Percentiles rank a stretch among this genome's conserved stretches.
Conservation (phyloP, 2,888 invertebrate species). For the Notodonta ziczac region DNA sequence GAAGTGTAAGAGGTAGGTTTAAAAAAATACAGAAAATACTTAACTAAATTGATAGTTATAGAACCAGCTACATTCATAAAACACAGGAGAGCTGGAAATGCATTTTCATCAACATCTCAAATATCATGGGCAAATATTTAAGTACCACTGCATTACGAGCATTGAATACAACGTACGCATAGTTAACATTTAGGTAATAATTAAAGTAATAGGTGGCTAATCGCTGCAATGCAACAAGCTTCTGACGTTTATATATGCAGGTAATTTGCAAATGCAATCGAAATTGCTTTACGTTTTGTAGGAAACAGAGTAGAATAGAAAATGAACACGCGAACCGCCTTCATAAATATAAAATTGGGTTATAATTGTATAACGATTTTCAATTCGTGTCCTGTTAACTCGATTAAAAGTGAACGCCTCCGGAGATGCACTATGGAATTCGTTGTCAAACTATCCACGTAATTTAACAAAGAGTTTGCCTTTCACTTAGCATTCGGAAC, state of each 20-base stretch:
- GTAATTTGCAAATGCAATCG: conserved; percentile 20
- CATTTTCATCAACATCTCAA: conserved; percentile 24
- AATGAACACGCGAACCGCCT: conserved; percentile 15
- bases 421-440: conserved; percentile 45
- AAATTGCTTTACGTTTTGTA: conserved; percentile 13
- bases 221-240: conserved; percentile 1
- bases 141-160: conserved; percentile 1
- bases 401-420: conserved; percentile 30
- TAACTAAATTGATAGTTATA: no score
- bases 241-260: conserved; percentile 1
- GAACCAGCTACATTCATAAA: no score
- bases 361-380: background rate
- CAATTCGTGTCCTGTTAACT: conserved; percentile 18
- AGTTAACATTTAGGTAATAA: background rate
- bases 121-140: conserved; percentile 40
- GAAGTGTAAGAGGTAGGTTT: no score
- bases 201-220: background rate
- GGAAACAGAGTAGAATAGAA: conserved; percentile 15
- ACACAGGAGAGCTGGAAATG: conserved; percentile 10
- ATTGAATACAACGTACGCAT: background rate
- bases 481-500: conserved; percentile 79
- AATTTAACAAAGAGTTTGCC: conserved; percentile 78
- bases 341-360: background rate
- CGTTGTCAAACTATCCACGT: conserved; percentile 63
- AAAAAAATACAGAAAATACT: no score